Percentiles rank a stretch among this genome's conserved stretches.
phyloP scores from a whole-genome alignment of 2,797 vertebrate genomes.

The Brachyrhaphis roseni region DNA sequence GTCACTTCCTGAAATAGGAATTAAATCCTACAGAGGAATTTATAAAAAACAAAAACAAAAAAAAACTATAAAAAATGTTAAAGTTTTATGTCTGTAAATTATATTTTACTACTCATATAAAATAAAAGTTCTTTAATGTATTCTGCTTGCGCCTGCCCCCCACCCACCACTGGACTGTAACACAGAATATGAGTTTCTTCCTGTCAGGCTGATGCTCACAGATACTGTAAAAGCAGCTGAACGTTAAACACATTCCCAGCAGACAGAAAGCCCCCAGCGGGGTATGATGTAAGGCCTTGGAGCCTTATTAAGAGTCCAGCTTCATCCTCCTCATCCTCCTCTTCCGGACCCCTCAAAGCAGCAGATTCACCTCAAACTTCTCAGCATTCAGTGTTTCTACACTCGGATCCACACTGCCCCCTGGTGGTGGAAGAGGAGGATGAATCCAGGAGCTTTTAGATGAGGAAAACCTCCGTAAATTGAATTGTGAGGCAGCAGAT shows the following conservation, averaged over 20 bases:
- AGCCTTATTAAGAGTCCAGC: slow-evolving; percentile 32
- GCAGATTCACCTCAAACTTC: not conserved
- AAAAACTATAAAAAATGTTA: not conserved
- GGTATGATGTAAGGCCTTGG: slow-evolving; percentile 45
- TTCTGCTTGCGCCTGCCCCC: not conserved
- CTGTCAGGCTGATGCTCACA: slow-evolving; percentile 20
- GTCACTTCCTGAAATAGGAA: slow-evolving; percentile 34
- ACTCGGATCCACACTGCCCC: slow-evolving; percentile 58
- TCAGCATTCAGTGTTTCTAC: not conserved
- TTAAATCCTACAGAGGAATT: slow-evolving; percentile 13
- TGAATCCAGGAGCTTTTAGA: not conserved
- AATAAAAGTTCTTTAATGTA: not conserved
- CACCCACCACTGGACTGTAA: slow-evolving; percentile 11
- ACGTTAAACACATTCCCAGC: slow-evolving; percentile 42
- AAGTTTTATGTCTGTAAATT: not conserved
- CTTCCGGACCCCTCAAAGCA: not conserved
- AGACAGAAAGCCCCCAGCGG: slow-evolving; percentile 12
- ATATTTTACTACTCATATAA: not conserved
- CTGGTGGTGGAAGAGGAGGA: slow-evolving; percentile 21
- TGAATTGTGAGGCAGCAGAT: not conserved
- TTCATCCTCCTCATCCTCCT: slow-evolving; percentile 17
- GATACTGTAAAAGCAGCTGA: slow-evolving; percentile 22
- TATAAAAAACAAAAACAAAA: too few species aligned
- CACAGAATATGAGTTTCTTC: slow-evolving; percentile 19
- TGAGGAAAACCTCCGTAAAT: not conserved